Conservation (phyloP, 2,888 invertebrate species). For the Sinhomidia bicolor region DNA sequence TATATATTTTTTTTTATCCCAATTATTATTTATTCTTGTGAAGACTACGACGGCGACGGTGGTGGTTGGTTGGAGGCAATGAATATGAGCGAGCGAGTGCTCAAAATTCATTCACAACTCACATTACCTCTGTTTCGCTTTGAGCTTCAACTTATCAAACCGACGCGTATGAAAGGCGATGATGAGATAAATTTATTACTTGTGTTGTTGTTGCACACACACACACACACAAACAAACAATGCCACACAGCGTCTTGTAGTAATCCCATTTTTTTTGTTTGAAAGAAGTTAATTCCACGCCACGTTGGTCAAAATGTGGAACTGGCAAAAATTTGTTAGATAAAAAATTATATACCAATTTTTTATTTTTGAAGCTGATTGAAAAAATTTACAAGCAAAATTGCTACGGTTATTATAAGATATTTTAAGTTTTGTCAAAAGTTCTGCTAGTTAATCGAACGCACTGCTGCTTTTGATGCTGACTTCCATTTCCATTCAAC, state of each 20-base stretch:
- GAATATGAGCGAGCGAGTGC: constrained; percentile 5
- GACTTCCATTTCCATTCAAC: too few species aligned
- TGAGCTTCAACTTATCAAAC: constrained; percentile 20
- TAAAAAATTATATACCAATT: too few species aligned
- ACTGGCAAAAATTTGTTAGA: background rate
- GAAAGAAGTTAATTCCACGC: background rate
- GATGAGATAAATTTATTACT: constrained; percentile 64
- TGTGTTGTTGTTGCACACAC: too few species aligned
- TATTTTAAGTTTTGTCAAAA: too few species aligned
- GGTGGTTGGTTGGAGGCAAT: constrained; percentile 11
- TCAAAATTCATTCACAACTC: constrained; percentile 45
- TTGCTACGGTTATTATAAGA: too few species aligned
- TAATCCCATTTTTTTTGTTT: background rate
- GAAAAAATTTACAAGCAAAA: too few species aligned
- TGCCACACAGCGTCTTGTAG: constrained; percentile 55
- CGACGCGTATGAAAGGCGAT: constrained; percentile 26
- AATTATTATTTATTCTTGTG: constrained; percentile 23
- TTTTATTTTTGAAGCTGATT: too few species aligned
- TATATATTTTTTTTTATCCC: constrained; percentile 1
- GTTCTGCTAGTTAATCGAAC: too few species aligned
- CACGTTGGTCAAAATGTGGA: background rate
- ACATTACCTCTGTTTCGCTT: constrained; percentile 26
- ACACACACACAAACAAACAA: constrained; percentile 48
- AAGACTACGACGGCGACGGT: constrained; percentile 9
- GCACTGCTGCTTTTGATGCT: too few species aligned